Evolutionary conservation across 2,113 vertebrate genomes (phyloP), one percentile per base, ranked within the genome.

Genomic region (Asarcornis scutulata): DNA sequence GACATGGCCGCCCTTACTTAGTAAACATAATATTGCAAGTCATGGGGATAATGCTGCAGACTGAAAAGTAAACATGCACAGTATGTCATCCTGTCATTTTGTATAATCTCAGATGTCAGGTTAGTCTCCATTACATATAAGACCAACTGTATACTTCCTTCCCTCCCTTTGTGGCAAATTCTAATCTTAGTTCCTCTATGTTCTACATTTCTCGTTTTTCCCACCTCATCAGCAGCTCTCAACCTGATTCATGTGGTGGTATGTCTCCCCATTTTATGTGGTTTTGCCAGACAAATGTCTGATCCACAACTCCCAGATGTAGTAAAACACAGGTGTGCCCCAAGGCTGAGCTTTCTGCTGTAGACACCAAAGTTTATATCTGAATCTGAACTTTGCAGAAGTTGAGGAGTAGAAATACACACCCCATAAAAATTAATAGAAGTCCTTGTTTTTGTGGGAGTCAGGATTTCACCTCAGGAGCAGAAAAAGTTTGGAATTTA

Each of bases 21-120:
- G 53, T 88, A 96, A 96, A 92, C 53, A 95, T 53, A 91, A 84
- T 68, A 72, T 44, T 53, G 66, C 32, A 95, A 92, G 77, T 82
- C 66, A 76, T n/a, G 32, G 64, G 10, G 60, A 91, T 88, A 86
- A 88, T 34, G 38, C 81, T 92, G 46, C 91, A 83, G 52, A 34
- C 60, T 74, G 69, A 75, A 89, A 88, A 91, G 78, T 38, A 16
- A 89, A 34, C 88, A 72, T 64, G 34, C 85, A 56, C 62, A 38
- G 56, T 93, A 73, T 48, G 67, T 87, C 69, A 53, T 79, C 62
- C 74, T 94, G 78, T 85, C 81, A 55, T 79, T 83, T 91, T 93
- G 74, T 82, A 88, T 90, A 52, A 72, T 32, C 52, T 93, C 52
- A 93, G 93, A 90, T 91, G 86, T 81, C 86, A 88, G 29, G 48